Evolutionary conservation across 2,797 vertebrate species (phyloP), one percentile per base, ranked within the genome.

Genomic region (Paratrypauchen microcephalus): DNA sequence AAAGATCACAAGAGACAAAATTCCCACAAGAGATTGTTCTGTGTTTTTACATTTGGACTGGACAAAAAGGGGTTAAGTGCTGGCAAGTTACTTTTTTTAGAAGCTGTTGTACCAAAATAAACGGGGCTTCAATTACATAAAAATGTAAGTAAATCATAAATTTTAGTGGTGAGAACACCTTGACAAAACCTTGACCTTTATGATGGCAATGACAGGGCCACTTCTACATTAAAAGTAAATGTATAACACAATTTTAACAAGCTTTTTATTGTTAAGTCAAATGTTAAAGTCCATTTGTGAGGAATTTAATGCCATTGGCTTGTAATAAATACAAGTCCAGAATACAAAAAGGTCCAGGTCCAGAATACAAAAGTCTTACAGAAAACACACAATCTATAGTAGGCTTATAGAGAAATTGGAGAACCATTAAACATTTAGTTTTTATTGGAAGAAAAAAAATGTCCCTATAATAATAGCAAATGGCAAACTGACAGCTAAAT

Each of bases 171-270:
- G 69, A 71, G 41, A 73, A 66, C 39, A 64, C 21, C 3, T 47
- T 56, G 78, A 79, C 89, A 36, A 61, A 77, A 78, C 90, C 75
- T 88, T 91, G 85, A 87, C 66, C 78, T 61, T 73, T 45, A 58
- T 80, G 70, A 56, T 39, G 70, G 32, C 69, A 56, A 70, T 48
- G 13, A 0, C 15, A 24, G 30, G 71, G 36, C 52, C 24, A 24
- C 36, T 59, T 41, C 62, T 69, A 77, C 80, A 83, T 69, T 73
- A 72, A 86, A 59, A 84, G 88, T 93, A 86, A 93, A 92, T 91
- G 84, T 88, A 77, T 92, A 91, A 92, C 89, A 76, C 19, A 11
- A 71, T 84, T 88, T 90, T 88, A 88, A 91, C 69, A 59, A 84
- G 84, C 68, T 19, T 45, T 58, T 21, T 75, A 32, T 60, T 74